phyloP scores from a whole-genome alignment of 2,113 vertebrate species.

The Anseranas semipalmata region DNA sequence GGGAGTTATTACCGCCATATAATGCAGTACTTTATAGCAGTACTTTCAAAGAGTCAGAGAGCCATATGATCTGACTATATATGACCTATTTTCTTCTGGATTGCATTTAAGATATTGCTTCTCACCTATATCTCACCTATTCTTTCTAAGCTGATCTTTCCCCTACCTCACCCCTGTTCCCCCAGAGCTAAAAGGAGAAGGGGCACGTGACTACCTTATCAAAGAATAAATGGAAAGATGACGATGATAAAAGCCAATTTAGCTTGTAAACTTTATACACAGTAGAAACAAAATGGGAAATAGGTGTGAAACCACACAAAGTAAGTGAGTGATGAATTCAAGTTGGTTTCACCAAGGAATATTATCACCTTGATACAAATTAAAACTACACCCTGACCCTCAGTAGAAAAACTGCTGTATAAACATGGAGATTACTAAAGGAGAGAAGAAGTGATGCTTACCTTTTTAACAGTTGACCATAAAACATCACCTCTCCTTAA shows the following conservation, averaged over 20 bases:
- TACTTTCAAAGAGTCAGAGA: not conserved
- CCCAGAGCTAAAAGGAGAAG: not conserved
- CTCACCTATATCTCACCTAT: not conserved
- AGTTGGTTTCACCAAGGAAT: not conserved
- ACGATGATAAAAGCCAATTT: not conserved
- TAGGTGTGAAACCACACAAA: not conserved
- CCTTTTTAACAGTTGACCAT: not conserved
- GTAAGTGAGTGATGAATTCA: not conserved
- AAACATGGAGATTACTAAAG: not conserved
- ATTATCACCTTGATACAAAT: not conserved
- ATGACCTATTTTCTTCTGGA: not conserved
- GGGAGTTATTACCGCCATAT: not conserved
- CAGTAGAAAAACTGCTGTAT: not conserved
- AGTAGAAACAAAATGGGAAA: not conserved
- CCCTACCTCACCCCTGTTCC: fast-evolving
- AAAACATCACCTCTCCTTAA: not conserved
- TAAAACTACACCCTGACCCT: not conserved
- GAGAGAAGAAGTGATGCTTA: not conserved
- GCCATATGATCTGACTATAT: not conserved
- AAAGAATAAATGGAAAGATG: not conserved
- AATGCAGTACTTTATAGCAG: not conserved
- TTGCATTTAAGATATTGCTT: not conserved
- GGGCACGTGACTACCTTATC: not conserved
- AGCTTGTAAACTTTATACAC: not conserved
- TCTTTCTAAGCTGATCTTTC: not conserved